Evolutionary conservation across 2,113 vertebrate genomes (phyloP), one percentile per base, ranked within the genome.

Genomic region (Rhombomys opimus): DNA sequence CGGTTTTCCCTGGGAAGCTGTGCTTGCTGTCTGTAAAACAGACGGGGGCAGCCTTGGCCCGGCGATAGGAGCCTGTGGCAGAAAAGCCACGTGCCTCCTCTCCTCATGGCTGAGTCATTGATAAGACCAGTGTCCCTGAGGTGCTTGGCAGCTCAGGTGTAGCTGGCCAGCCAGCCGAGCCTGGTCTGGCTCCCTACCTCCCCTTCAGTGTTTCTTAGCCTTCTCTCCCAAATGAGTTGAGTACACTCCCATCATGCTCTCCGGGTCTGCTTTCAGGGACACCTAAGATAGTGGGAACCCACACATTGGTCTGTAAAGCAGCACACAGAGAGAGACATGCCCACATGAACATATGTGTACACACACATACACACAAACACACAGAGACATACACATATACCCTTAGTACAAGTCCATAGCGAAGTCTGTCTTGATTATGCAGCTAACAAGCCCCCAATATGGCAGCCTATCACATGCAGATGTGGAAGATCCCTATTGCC

Each of bases 251-350:
- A 38, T n/a, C n/a, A 75, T 90, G 50, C 70, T 50, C 91, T 68
- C 22, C 23, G 27, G 70, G 35, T 80, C 63, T 25, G 54, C 54
- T 54, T 76, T 41, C 61, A 63, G n/a, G n/a, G n/a, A 84, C 23
- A 27, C 7, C 59, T 32, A 27, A 17, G 91, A 50, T 25, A 41
- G 38, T 65, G 38, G 35, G 67, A 89, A 73, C 70, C 52, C 30
- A 18, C 5, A 15, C 12, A 5, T 2, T 0, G 1, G 0, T 50
- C 11, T 57, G 4, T 35, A 41, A 10, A 35, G 27, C 8, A 2
- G 27, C 7, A n/a, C 57, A 84, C 3, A 4, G 10, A 41, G n/a
- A 27, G 14, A 41, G 13, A 41, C 77, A 54, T 32, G 32, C 12
- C 41, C 23, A 30, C 41, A 14, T 77, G 46, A 27, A 77, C 75